Evolutionary conservation across 2,888 invertebrate genomes (phyloP).

Genomic region (Campopleginae sp.): DNA sequence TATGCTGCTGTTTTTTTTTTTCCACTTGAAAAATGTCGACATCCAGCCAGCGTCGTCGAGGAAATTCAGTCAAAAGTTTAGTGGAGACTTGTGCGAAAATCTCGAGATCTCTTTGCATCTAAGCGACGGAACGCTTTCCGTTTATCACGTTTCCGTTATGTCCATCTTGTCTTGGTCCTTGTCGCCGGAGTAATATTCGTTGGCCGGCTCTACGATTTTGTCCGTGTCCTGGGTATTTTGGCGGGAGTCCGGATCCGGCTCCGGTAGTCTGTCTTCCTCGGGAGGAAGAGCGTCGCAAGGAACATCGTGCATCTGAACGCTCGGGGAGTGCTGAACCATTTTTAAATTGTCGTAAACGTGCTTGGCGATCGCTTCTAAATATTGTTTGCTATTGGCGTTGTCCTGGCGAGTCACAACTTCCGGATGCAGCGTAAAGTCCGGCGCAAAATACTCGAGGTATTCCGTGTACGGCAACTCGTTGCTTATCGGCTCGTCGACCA

Average conservation of each 20-base stretch:
- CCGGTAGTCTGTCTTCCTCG: slow-evolving; percentile 90
- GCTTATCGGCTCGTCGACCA: slow-evolving; percentile 96
- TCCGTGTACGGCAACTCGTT: slow-evolving; percentile 98
- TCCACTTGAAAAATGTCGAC: neutral
- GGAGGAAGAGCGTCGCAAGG: slow-evolving; percentile 92
- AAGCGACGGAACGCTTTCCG: neutral
- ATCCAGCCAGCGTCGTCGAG: neutral
- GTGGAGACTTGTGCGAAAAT: neutral
- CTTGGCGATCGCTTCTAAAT: slow-evolving; percentile 95
- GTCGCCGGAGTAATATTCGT: slow-evolving; percentile 96
- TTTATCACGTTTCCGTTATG: slow-evolving; percentile 83
- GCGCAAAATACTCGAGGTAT: slow-evolving; percentile 98
- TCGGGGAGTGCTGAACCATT: slow-evolving; percentile 96
- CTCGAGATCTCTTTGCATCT: neutral
- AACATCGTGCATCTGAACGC: slow-evolving; percentile 98
- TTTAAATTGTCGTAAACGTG: slow-evolving; percentile 97
- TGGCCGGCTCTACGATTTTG: slow-evolving; percentile 92
- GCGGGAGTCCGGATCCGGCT: slow-evolving; percentile 93
- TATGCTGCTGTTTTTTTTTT: neutral
- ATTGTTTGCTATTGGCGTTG: slow-evolving; percentile 98
- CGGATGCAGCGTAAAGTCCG: slow-evolving; percentile 98
- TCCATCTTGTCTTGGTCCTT: slow-evolving; percentile 93
- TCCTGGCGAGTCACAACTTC: slow-evolving; percentile 94
- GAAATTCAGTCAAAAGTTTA: neutral
- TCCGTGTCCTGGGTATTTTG: slow-evolving; percentile 92